Conservation (phyloP, 2,888 invertebrate genomes). For the Graphium colonna region DNA sequence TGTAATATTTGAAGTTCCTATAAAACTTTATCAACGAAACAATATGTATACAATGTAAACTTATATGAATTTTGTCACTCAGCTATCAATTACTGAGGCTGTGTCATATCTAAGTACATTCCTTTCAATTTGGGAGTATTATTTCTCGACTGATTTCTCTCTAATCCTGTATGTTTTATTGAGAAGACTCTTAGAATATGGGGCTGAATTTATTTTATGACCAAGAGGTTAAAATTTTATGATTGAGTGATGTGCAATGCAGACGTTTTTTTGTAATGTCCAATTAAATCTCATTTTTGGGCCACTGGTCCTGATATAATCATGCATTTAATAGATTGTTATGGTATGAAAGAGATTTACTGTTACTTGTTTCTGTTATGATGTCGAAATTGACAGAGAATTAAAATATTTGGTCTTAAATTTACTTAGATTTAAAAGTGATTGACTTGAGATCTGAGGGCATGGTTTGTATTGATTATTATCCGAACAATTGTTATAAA, state of each 20-base stretch:
- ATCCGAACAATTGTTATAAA: constrained; percentile 19
- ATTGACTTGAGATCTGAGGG: constrained; percentile 40
- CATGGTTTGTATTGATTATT: constrained; percentile 25
- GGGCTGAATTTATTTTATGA: constrained; percentile 33
- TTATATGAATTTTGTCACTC: constrained; percentile 15
- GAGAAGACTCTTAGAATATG: constrained; percentile 38
- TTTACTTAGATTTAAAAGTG: constrained; percentile 27
- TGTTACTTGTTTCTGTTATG: constrained; percentile 68
- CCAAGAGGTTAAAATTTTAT: constrained; percentile 24
- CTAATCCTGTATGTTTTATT: constrained; percentile 49
- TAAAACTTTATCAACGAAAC: constrained; percentile 22
- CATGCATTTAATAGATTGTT: constrained; percentile 78
- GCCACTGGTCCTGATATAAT: constrained; percentile 54
- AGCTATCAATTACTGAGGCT: constrained; percentile 41
- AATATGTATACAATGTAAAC: constrained; percentile 19
- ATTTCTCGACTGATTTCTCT: constrained; percentile 62
- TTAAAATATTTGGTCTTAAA: constrained; percentile 33
- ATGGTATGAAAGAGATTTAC: constrained; percentile 69
- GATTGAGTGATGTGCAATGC: constrained; percentile 37
- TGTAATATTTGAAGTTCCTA: constrained; percentile 33
- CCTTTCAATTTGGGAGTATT: constrained; percentile 53
- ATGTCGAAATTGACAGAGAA: constrained; percentile 48
- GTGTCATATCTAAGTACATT: constrained; percentile 74
- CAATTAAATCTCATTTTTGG: constrained; percentile 43
- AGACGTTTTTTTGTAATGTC: constrained; percentile 38